Evolutionary conservation across 2,113 vertebrate species (phyloP).

Genomic region (Anguilla rostrata): DNA sequence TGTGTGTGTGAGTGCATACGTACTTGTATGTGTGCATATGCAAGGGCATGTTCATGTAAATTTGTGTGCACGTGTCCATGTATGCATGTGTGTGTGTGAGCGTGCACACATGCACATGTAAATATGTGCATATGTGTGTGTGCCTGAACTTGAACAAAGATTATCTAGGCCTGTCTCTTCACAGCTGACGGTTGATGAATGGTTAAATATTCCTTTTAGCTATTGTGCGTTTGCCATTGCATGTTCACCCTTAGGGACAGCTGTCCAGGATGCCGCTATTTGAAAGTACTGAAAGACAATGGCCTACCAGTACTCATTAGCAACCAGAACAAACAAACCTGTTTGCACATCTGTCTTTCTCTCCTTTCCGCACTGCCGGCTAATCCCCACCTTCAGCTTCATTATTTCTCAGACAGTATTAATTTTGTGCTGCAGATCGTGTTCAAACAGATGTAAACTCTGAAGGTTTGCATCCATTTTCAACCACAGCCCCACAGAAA

Average conservation of each 20-base stretch:
- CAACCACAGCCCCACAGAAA: neutral
- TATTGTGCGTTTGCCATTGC: conserved; percentile 4
- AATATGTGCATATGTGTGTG: neutral
- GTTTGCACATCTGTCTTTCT: conserved; percentile 31
- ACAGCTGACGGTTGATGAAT: neutral
- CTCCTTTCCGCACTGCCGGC: neutral
- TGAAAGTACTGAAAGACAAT: conserved; percentile 24
- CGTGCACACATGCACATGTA: no score
- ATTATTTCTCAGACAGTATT: neutral
- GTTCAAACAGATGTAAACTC: neutral
- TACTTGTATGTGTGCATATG: no score
- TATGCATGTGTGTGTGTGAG: neutral
- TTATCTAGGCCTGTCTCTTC: neutral
- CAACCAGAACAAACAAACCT: conserved; percentile 25
- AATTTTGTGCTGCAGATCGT: neutral
- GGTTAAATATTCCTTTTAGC: neutral
- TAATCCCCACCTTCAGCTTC: neutral
- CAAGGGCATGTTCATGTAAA: no score
- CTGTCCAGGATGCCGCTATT: conserved; percentile 13
- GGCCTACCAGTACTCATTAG: conserved; percentile 7
- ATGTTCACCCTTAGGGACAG: conserved; percentile 2
- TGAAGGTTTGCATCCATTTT: neutral
- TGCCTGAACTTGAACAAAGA: neutral
- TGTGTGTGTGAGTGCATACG: no score
- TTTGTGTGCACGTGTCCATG: no score